Evolutionary conservation across 2,113 vertebrate species (phyloP).

Genomic region (Cololabis saira): DNA sequence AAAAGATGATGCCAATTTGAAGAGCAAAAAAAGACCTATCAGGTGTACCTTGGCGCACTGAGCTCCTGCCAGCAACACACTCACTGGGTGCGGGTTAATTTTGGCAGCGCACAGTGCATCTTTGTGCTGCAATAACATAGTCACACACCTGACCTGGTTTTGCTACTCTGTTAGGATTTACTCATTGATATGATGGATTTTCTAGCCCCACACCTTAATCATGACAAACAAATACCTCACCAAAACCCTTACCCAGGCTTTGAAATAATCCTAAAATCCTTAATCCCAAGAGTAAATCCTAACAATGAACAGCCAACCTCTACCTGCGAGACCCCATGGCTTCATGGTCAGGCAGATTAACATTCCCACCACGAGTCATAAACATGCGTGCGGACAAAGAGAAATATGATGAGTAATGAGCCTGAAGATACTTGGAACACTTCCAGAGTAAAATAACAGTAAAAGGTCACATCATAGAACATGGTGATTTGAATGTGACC

Average conservation of each 20-base stretch:
- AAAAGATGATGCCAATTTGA: too few relatives aligned
- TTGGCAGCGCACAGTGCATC: too few relatives aligned
- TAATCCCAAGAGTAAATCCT: neutral
- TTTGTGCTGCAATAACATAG: too few relatives aligned
- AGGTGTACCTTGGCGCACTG: too few relatives aligned
- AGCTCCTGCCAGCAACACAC: too few relatives aligned
- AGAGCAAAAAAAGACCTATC: too few relatives aligned
- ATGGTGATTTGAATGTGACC: neutral
- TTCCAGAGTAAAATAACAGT: constrained; percentile 11
- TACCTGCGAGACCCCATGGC: neutral
- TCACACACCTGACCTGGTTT: too few relatives aligned
- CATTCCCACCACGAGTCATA: neutral
- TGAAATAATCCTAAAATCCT: neutral
- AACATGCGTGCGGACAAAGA: neutral
- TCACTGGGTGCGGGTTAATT: too few relatives aligned
- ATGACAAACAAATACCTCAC: neutral
- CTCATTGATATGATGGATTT: neutral
- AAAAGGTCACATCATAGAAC: constrained; percentile 24
- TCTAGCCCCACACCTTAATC: neutral
- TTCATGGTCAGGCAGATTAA: neutral
- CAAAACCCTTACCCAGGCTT: neutral
- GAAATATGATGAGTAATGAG: constrained; percentile 22
- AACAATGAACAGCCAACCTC: neutral
- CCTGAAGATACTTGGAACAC: neutral
- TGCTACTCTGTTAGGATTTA: too few relatives aligned